Base-by-base conservation (phyloP, 2,888 invertebrate species). In the Arctia plantaginis region DNA sequence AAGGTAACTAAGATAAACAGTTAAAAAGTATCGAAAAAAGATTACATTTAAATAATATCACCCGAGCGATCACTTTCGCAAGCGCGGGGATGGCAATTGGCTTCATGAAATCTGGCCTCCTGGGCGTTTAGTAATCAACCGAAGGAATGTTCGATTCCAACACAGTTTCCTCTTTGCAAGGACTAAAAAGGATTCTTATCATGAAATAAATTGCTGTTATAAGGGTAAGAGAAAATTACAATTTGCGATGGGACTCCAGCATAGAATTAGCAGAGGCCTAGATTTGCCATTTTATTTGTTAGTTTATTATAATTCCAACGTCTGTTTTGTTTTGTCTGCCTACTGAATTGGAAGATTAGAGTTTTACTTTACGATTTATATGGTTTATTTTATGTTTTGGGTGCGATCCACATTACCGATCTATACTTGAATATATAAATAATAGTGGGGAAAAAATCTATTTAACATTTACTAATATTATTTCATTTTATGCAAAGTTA, bases 1-100 rank as follows among this genome's bases (percentile, higher is more conserved):
- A 82, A 77, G 80, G 82, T 85, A 84, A 82, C 81, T 86, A 85
- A 86, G 87, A 88, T 87, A 87, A 85, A 85, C 87, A 86, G 90
- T 89, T 92, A 89, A 92, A 91, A 92, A 93, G 93, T 94, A 95
- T 95, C 93, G 94, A 94, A 93, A 95, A 95, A 93, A 95, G 92
- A 94, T 95, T 92, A 94, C 95, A 94, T 95, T 95, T 94, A 95
- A 95, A 95, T 94, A 95, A 95, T 94, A 95, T 93, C 92, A 94
- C 95, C 95, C 95, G 80, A 89, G 95, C 90, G 95, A 94, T 94
- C 95, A 94, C 92, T 95, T 94, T 92, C 90, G 88, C 88, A 90
- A 90, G 91, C 92, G 92, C 93, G 91, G 90, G 92, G 93, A 93
- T 86, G 92, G 92, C 93, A 93, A 94, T 95, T 92, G 93, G 90